These are phyloP conservation scores for Eurystomus glaucurus DNA, from an alignment of 2,797 vertebrate species.

Conservation along the genomic window DNA sequence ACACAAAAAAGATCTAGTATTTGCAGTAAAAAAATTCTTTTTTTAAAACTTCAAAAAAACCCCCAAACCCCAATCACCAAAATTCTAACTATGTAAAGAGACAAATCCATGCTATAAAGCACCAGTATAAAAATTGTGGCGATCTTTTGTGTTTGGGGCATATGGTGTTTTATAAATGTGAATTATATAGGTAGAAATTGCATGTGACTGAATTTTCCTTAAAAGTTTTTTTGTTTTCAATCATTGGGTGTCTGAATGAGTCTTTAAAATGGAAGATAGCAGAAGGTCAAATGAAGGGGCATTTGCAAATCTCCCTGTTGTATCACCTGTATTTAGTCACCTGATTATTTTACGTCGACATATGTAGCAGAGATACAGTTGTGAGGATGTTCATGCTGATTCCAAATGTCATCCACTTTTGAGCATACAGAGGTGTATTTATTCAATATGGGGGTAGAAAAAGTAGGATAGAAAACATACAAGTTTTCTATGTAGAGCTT, in stretches of 20 bases:
- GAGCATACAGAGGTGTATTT: not conserved
- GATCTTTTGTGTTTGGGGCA: not conserved
- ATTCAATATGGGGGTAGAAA: not conserved
- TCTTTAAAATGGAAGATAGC: not conserved
- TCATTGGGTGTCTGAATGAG: rapidly evolving
- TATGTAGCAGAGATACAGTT: not conserved
- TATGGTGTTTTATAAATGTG: not conserved
- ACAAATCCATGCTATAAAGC: not conserved
- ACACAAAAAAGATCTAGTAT: not conserved
- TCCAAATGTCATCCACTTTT: not conserved
- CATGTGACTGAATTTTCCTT: not conserved
- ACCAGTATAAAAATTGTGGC: not conserved
- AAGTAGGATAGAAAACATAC: not conserved
- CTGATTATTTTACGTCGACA: not conserved
- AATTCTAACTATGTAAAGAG: not conserved
- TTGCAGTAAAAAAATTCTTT: not conserved
- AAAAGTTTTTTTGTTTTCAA: not conserved
- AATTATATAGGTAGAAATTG: not conserved
- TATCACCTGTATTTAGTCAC: not conserved
- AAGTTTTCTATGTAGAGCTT: not conserved
- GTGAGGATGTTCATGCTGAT: not conserved
- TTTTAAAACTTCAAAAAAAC: not conserved
- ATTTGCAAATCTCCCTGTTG: not conserved
- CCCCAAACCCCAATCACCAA: not conserved
- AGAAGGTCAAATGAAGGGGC: not conserved